Conservation (phyloP, 2,113 vertebrate species). For the Syngnathus scovelli region DNA sequence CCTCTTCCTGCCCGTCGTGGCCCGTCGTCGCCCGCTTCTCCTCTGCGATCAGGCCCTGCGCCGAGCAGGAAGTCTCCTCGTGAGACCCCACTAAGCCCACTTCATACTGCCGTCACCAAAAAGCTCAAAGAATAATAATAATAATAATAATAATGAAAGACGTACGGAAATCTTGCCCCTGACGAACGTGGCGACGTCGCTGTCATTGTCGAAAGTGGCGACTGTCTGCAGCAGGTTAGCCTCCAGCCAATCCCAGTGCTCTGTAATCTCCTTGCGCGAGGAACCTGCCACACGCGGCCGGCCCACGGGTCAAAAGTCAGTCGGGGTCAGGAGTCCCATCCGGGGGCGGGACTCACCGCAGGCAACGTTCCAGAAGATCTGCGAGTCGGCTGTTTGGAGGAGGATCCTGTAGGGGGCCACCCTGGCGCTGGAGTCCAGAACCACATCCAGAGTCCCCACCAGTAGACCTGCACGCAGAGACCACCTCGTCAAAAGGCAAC, state of each 20-base stretch:
- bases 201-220: slow-evolving; percentile 92
- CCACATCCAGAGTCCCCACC: slow-evolving; percentile 93
- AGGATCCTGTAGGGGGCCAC: slow-evolving; percentile 95
- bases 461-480: slow-evolving; percentile 77
- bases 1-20: slow-evolving; percentile 78
- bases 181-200: slow-evolving; percentile 94
- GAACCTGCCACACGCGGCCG: slow-evolving; percentile 72
- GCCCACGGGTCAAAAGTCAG: background rate
- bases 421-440: slow-evolving; percentile 93
- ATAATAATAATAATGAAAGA: background rate
- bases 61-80: no score
- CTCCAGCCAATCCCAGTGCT: slow-evolving; percentile 98
- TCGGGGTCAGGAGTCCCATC: background rate
- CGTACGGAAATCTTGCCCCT: slow-evolving; percentile 95
- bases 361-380: slow-evolving; percentile 92
- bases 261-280: slow-evolving; percentile 91
- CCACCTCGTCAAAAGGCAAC: background rate
- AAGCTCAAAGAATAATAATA: no score
- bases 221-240: slow-evolving; percentile 92
- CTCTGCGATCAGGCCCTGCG: slow-evolving; percentile 93
- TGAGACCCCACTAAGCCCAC: no score
- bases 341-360: slow-evolving; percentile 74
- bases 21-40: slow-evolving; percentile 84
- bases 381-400: slow-evolving; percentile 91
- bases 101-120: no score